phyloP scores from a whole-genome alignment of 92 coral and sea anemone genomes.

The Paramuricea clavata region DNA sequence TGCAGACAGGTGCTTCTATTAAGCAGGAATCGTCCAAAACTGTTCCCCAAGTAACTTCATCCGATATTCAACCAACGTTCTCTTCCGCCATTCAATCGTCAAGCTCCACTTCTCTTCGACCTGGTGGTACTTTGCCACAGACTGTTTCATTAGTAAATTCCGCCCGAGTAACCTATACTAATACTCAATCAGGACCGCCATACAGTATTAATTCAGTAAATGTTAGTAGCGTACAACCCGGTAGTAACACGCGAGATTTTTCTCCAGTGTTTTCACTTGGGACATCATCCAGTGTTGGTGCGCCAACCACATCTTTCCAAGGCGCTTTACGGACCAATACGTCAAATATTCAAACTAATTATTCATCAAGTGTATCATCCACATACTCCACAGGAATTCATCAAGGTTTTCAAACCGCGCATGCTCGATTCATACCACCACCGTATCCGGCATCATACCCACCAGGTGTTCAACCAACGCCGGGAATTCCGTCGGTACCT shows the following conservation, averaged over 20 bases:
- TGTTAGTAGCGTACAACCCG: neutral
- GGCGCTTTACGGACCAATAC: neutral
- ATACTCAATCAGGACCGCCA: neutral
- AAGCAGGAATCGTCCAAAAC: neutral
- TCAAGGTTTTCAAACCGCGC: neutral
- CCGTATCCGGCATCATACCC: neutral
- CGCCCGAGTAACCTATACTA: neutral
- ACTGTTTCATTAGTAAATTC: neutral
- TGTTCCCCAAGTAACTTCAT: neutral
- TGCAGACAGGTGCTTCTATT: neutral
- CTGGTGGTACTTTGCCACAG: neutral
- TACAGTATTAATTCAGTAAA: neutral
- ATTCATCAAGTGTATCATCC: neutral
- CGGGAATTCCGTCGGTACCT: neutral
- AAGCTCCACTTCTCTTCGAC: neutral
- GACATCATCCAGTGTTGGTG: neutral
- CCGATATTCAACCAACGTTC: neutral
- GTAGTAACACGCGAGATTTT: neutral
- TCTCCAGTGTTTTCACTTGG: conserved; percentile 13
- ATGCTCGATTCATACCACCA: neutral
- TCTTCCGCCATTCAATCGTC: neutral
- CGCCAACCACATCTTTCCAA: neutral
- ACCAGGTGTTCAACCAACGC: neutral
- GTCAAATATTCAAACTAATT: neutral
- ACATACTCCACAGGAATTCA: neutral